Evolutionary conservation across 2,888 invertebrate species (phyloP).

Genomic region (Philaethria dido): DNA sequence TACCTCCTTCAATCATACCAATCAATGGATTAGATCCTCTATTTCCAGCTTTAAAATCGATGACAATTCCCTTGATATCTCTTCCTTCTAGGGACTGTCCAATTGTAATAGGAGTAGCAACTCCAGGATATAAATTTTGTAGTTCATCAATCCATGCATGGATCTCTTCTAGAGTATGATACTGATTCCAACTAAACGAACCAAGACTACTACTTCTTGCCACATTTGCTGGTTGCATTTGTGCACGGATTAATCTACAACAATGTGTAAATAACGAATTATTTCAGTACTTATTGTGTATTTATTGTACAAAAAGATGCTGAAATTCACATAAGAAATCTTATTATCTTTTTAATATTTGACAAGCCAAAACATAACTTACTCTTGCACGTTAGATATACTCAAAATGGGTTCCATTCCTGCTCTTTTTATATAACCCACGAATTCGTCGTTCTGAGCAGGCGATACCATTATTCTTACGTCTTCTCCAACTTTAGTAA

Average conservation of each 20-base stretch:
- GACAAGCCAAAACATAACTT: slow-evolving; percentile 43
- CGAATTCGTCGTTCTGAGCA: slow-evolving; percentile 50
- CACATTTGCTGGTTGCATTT: slow-evolving; percentile 54
- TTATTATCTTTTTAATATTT: neutral
- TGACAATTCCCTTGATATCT: slow-evolving; percentile 76
- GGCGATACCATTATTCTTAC: slow-evolving; percentile 58
- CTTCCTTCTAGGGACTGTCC: slow-evolving; percentile 85
- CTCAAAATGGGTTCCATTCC: slow-evolving; percentile 49
- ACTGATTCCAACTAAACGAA: slow-evolving; percentile 82
- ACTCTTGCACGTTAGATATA: slow-evolving; percentile 58
- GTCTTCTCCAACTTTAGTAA: slow-evolving; percentile 57
- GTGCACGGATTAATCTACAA: slow-evolving; percentile 78
- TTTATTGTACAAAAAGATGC: too few species aligned
- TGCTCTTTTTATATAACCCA: slow-evolving; percentile 46
- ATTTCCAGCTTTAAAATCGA: slow-evolving; percentile 63
- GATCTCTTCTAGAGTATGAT: slow-evolving; percentile 84
- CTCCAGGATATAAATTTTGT: slow-evolving; percentile 69
- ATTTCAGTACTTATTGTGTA: neutral
- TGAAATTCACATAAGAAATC: neutral
- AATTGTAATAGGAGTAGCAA: slow-evolving; percentile 76
- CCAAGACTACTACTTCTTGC: slow-evolving; percentile 47
- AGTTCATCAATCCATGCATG: slow-evolving; percentile 84
- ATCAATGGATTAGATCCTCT: slow-evolving; percentile 60
- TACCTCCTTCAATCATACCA: slow-evolving; percentile 86
- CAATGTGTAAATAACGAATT: neutral